Percentiles rank a stretch among this genome's conserved stretches.
phyloP scores from a whole-genome alignment of 2,797 vertebrate genomes.

The Notamacropus eugenii region DNA sequence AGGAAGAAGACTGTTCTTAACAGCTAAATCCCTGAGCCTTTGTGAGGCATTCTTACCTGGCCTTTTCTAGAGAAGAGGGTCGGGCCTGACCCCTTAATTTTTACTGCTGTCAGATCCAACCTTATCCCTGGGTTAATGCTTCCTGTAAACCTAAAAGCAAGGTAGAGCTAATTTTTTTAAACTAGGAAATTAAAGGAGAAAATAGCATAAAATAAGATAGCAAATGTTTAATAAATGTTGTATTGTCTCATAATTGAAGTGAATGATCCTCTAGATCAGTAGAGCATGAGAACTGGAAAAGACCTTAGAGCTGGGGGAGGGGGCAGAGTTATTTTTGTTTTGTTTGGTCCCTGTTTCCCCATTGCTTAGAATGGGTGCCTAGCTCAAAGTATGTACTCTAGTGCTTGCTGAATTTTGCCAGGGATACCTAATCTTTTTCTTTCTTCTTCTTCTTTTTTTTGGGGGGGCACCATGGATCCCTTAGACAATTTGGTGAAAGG shows the following conservation, averaged over 20 bases:
- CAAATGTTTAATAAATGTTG: background rate
- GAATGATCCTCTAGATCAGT: background rate
- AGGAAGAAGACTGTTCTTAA: background rate
- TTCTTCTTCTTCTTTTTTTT: no score
- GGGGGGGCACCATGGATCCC: background rate
- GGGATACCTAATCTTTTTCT: background rate
- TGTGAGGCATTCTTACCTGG: background rate
- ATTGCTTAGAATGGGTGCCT: background rate
- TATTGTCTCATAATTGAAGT: background rate
- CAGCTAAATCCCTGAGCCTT: background rate
- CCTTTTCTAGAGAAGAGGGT: background rate
- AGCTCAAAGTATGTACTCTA: background rate
- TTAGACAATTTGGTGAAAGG: background rate
- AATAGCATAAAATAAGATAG: background rate
- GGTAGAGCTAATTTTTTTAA: background rate
- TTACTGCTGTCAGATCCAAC: background rate
- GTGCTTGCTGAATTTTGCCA: background rate
- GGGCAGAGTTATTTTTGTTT: background rate
- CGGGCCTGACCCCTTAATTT: background rate
- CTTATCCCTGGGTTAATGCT: background rate
- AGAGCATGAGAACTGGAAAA: background rate
- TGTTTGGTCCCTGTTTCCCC: background rate
- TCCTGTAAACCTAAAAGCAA: no score
- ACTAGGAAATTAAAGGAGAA: background rate
- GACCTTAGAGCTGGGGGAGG: background rate